Percentiles rank a stretch among this genome's conserved stretches.
phyloP scores from a whole-genome alignment of 2,797 vertebrate genomes.

The Xiphorhynchus erythropygius region DNA sequence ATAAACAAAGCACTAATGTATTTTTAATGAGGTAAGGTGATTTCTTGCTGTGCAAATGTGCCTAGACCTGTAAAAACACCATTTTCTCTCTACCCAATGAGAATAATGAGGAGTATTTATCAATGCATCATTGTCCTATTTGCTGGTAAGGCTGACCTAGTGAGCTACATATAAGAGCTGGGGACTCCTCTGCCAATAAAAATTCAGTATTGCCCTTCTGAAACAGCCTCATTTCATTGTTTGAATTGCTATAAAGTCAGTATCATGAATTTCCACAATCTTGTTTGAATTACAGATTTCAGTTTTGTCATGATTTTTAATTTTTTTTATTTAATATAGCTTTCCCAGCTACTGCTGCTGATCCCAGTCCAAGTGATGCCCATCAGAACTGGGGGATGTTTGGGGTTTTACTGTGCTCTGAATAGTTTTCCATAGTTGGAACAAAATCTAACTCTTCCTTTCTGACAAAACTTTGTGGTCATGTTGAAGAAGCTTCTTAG shows the following conservation, averaged over 20 bases:
- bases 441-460: background rate
- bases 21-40: conserved; percentile 58
- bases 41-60: conserved; percentile 46
- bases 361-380: background rate
- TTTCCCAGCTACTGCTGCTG: background rate
- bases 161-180: conserved; percentile 23
- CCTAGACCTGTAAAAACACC: conserved; percentile 34
- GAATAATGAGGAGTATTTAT: background rate
- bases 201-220: background rate
- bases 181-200: background rate
- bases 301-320: background rate
- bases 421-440: background rate
- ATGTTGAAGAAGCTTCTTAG: background rate
- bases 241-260: background rate
- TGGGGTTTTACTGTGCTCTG: background rate
- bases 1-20: conserved; percentile 37
- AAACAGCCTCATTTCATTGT: background rate
- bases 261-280: background rate
- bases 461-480: background rate
- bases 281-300: background rate
- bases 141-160: conserved; percentile 32
- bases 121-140: conserved; percentile 38
- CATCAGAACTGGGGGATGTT: background rate
- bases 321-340: background rate
- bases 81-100: background rate